Conservation (phyloP, 2,797 vertebrate species). For the Sebastes melanostomus region DNA sequence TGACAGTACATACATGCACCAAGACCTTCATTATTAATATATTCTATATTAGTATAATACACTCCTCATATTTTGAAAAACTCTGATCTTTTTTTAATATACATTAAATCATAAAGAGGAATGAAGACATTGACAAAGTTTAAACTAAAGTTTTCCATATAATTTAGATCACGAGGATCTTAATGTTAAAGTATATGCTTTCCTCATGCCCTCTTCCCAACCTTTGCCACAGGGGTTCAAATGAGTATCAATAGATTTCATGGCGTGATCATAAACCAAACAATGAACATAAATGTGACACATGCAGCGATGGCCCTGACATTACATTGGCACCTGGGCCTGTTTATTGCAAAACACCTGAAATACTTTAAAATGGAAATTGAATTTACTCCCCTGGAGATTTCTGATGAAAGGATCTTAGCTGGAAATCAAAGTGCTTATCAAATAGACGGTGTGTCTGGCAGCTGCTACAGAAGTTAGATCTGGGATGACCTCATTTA, state of each 20-base stretch:
- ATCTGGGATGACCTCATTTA: conserved; percentile 61
- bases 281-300: conserved; percentile 49
- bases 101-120: background rate
- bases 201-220: background rate
- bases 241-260: conserved; percentile 45
- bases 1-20: background rate
- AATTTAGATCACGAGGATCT: background rate
- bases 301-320: conserved; percentile 32
- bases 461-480: conserved; percentile 50
- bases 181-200: background rate
- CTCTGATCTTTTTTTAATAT: background rate
- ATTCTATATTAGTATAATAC: background rate
- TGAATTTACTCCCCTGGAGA: conserved; percentile 73
- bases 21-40: background rate
- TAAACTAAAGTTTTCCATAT: background rate
- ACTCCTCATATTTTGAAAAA: background rate
- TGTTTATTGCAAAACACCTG: conserved; percentile 72
- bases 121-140: background rate
- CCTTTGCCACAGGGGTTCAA: conserved; percentile 38
- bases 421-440: conserved; percentile 72
- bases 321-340: conserved; percentile 31
- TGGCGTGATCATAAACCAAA: conserved; percentile 49
- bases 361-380: conserved; percentile 74
- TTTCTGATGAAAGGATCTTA: conserved; percentile 70
- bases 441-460: conserved; percentile 54